Evolutionary conservation across 2,797 vertebrate genomes (phyloP).

Genomic region (Lophotriccus pileatus): DNA sequence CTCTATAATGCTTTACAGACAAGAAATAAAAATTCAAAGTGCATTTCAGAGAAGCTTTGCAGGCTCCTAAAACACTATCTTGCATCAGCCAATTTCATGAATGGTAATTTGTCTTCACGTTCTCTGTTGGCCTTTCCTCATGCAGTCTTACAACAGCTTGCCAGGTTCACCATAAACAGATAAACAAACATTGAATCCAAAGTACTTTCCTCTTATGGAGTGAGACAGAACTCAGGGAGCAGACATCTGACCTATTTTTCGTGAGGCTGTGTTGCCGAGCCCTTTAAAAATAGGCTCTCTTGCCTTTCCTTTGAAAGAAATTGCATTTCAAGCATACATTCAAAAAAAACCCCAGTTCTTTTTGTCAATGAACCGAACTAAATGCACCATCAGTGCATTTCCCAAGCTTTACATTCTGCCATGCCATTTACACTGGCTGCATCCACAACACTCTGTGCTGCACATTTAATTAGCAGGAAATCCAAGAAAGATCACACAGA

Average conservation of each 20-base stretch:
- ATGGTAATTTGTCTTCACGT: background rate
- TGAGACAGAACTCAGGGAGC: background rate
- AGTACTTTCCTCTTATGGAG: background rate
- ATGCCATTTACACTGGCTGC: background rate
- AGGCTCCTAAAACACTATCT: background rate
- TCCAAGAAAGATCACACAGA: background rate
- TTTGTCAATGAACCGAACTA: background rate
- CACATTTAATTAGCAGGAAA: slow-evolving; percentile 20
- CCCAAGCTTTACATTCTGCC: background rate
- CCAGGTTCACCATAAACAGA: background rate
- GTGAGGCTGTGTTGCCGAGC: background rate
- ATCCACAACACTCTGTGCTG: background rate
- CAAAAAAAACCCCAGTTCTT: background rate
- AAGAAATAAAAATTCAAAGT: background rate
- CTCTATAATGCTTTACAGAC: background rate
- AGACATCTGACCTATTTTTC: slow-evolving; percentile 17
- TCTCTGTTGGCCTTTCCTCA: background rate
- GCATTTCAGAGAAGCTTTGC: background rate
- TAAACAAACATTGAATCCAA: background rate
- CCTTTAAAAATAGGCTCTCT: background rate
- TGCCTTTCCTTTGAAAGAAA: background rate
- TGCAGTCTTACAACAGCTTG: background rate
- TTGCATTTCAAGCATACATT: background rate
- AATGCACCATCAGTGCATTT: background rate
- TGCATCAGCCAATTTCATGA: background rate